These are phyloP conservation scores for Drosophila truncata DNA, from an alignment of 1,140 invertebrate species.

Conservation along the genomic window DNA sequence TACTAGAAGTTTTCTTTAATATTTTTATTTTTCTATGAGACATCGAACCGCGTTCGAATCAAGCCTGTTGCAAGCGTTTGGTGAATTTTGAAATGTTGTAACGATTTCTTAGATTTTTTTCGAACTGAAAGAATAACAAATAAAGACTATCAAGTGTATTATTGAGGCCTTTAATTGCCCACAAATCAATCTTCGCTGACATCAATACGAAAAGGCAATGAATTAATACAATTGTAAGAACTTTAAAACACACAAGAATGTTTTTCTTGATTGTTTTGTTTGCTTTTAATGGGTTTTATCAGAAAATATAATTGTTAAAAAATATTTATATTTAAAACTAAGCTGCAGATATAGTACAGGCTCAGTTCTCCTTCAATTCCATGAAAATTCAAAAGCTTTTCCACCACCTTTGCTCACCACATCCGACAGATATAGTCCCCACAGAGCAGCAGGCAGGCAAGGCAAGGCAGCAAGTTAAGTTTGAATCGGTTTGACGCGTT, in stretches of 20 bases:
- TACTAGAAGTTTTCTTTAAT: no score
- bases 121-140: neutral
- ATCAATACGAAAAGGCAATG: neutral
- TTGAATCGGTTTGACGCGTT: slow-evolving; percentile 24
- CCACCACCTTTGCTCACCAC: slow-evolving; percentile 4
- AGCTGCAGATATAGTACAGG: no score
- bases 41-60: slow-evolving; percentile 8
- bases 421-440: slow-evolving; percentile 1
- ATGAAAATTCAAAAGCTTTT: neutral
- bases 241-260: neutral
- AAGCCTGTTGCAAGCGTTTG: slow-evolving; percentile 9
- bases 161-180: slow-evolving; percentile 4
- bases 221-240: neutral
- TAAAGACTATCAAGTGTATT: slow-evolving; percentile 9
- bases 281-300: neutral
- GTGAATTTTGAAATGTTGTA: slow-evolving; percentile 21
- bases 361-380: neutral
- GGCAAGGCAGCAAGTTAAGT: slow-evolving; percentile 31
- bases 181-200: slow-evolving; percentile 16
- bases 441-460: slow-evolving; percentile 12
- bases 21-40: neutral
- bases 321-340: neutral
- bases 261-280: neutral
- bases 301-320: neutral
- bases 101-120: slow-evolving; percentile 3